Evolutionary conservation across 2,797 vertebrate species (phyloP), one percentile per base, ranked within the genome.

Genomic region (Tokudaia tokunoshimensis): DNA sequence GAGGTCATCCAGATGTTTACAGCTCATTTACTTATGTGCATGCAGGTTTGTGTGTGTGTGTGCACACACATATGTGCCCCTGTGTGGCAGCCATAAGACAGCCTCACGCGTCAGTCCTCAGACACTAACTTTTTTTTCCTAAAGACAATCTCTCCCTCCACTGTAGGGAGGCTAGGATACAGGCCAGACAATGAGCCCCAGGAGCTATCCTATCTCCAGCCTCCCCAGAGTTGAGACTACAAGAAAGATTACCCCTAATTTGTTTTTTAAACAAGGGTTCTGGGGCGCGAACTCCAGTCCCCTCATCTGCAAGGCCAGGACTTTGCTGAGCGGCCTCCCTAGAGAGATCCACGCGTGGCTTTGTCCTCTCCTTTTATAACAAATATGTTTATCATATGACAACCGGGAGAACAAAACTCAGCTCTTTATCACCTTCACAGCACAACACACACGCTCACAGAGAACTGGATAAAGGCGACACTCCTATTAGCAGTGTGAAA

Each of bases 381-480:
- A 55, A 55, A 55, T 22, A 8, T 72, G 72, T 74, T 89, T 2
- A 41, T 17, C 61, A 37, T 74, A 24, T 47, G 93, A 97, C 65
- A 92, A 89, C 83, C 37, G 59, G 70, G 29, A 89, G 79, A 7
- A 59, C 22, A 85, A 82, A 87, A 52, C 61, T 67, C 83, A 92
- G 61, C 34, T 83, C 82, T 34, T n/a, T 2, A 47, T 88, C 9
- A 24, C 34, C 52, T 72, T 93, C 47, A 26, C 34, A 63, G 88
- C 50, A 94, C 50, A 91, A 80, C 89, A 67, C 65, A 80, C 44
- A 13, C 2, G 83, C 84, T 61, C 55, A 59, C 1, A 75, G 86
- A 94, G 41, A 37, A 72, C 29, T 57, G 85, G 78, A 78, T 74
- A 76, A 59, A 81, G 70, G 37, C 57, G 55, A 80, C 78, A n/a